Evolutionary conservation across 2,113 vertebrate species (phyloP), one percentile per base, ranked within the genome.

Genomic region (Sialia sialis): DNA sequence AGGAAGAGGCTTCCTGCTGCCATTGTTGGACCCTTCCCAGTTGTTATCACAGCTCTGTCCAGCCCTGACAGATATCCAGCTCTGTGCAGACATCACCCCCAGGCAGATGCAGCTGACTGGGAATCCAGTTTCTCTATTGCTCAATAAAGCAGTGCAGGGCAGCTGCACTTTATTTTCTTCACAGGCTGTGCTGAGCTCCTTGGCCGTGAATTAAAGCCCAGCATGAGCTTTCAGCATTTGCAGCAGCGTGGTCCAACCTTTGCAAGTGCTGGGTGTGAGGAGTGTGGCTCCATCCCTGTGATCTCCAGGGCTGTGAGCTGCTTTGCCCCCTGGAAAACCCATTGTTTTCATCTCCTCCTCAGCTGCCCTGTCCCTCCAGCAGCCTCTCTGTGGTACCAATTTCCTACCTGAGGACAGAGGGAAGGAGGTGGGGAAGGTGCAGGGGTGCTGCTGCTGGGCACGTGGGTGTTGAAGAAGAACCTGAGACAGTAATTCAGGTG

Each of bases 181-280:
- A 16, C 11, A 17, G 59, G 5, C 49, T 34, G 15, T 70, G 39
- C 67, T 59, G 69, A 51, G 51, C 5, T 46, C 39, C 62, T 58
- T 49, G 32, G 21, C 52, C 38, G 13, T 26, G 64, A 26, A 16
- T 59, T 55, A 55, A 87, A 87, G 43, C n/a, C 25, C 9, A 22
- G 58, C 16, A 3, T 5, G 69, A 63, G 5, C 67, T 43, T 32
- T 70, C 39, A 21, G 54, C 62, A 17, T 75, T 22, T 90, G 46
- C 32, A 92, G 43, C 86, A 58, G 27, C 0, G 0, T 16, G 26
- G 6, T 49, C 48, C 62, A 72, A 1, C 15, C 16, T 54, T 75
- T 51, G 17, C 34, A n/a, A 18, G 48, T 21, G 44, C 62, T 83
- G 39, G 10, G 13, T 76, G 10, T 83, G 79, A 18, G 38, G 32